Base-by-base conservation (phyloP, 2,888 invertebrate species). In the Patella caerulea region DNA sequence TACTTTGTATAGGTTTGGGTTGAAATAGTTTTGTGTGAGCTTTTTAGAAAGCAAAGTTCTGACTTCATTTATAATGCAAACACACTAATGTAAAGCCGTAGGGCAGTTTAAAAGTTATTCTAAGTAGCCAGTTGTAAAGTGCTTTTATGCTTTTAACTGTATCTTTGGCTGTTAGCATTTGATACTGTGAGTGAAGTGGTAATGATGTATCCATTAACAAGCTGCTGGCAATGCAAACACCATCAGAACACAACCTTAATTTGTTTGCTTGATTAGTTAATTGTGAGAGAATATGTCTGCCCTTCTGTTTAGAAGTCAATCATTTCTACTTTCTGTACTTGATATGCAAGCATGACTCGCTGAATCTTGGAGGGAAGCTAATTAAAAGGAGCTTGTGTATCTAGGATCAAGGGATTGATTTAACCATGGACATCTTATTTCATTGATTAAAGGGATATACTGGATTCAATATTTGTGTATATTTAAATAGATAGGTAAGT, bases 51-150 rank as follows among this genome's bases (percentile, higher is more conserved):
- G 45, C 45, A 45, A 45, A 45, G 45, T 45, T 65, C 65, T 24
- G 65, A 65, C 65, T 65, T 65, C 65, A 65, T 65, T 65, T 65
- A 65, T 65, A 65, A 65, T 65, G 65, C 65, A 65, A 65, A 65
- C 65, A 19, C 65, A 14, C 65, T 65, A 65, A 65, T 65, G 65
- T 65, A 65, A 45, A 65, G 65, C 65, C 24, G 19, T 65, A 65
- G 65, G 65, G 65, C 24, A 65, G 15, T 65, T 65, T 65, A 65
- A 65, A 65, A 65, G 65, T 65, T 65, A 19, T 65, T 65, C 65
- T 65, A 14, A 65, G 19, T 24, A 65, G 19, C 11, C 56, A 19
- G 19, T 65, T 65, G 65, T 65, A 65, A 65, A 65, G 65, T 65
- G 65, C 65, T 65, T 65, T 65, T 24, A 65, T 65, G 65, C 65